phyloP scores from a whole-genome alignment of 2,113 vertebrate genomes.

The Nymphicus hollandicus region DNA sequence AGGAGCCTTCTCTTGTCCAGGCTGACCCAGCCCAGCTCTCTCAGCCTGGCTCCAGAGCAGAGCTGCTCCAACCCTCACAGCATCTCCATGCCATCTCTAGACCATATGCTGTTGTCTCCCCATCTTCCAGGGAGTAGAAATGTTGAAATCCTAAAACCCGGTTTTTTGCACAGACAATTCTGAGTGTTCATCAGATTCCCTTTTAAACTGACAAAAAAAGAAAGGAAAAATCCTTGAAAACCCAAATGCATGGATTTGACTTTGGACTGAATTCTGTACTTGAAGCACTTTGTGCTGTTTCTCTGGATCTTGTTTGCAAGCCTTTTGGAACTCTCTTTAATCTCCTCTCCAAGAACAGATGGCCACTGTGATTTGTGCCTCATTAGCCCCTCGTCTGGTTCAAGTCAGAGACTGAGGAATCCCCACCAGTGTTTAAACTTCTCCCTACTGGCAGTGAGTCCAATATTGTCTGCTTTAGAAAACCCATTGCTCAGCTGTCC shows the following conservation, averaged over 20 bases:
- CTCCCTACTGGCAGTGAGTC: background rate
- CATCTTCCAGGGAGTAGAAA: background rate
- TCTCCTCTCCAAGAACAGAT: background rate
- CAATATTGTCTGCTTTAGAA: background rate
- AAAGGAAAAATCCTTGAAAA: background rate
- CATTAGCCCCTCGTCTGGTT: background rate
- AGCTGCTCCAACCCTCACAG: background rate
- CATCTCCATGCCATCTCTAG: background rate
- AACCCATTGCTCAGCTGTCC: background rate
- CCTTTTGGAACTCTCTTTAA: background rate
- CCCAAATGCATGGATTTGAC: background rate
- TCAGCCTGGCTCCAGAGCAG: background rate
- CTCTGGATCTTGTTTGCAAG: background rate
- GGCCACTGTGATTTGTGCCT: background rate
- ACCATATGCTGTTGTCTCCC: background rate
- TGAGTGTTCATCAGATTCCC: background rate
- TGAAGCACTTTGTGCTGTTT: background rate
- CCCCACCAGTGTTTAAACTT: background rate
- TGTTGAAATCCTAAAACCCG: background rate
- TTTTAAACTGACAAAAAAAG: background rate
- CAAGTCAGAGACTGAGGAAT: background rate
- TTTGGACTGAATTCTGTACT: background rate
- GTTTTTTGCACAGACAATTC: background rate
- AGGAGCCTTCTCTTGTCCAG: background rate
- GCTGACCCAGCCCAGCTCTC: background rate